Evolutionary conservation across 2,888 invertebrate genomes (phyloP).

Genomic region (Tethea ocularis): DNA sequence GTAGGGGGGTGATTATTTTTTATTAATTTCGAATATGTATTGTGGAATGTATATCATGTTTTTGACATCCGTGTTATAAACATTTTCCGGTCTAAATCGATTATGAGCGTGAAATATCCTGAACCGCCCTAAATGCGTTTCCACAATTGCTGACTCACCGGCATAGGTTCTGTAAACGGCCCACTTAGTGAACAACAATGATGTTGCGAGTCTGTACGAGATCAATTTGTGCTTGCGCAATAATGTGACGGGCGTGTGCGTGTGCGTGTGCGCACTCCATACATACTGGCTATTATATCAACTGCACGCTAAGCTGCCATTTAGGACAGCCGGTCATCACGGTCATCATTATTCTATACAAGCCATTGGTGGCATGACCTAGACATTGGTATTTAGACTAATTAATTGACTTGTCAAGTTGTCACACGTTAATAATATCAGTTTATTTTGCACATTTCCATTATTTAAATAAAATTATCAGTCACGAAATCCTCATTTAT

Average conservation of each 20-base stretch:
- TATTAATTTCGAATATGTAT: not conserved
- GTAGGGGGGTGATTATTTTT: constrained; percentile 14
- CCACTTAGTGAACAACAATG: constrained; percentile 55
- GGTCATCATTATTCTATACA: constrained; percentile 31
- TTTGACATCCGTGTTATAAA: constrained; percentile 29
- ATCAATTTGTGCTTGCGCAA: constrained; percentile 42
- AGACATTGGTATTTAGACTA: not conserved
- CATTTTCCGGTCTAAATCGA: constrained; percentile 38
- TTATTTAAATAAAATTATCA: constrained; percentile 14
- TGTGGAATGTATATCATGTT: constrained; percentile 23
- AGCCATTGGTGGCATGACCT: constrained; percentile 23
- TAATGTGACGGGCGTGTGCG: constrained; percentile 16
- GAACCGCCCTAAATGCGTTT: constrained; percentile 55
- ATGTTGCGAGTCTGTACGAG: constrained; percentile 27
- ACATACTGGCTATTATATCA: constrained; percentile 33
- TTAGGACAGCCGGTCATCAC: constrained; percentile 32
- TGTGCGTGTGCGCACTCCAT: constrained; percentile 23
- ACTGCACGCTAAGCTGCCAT: constrained; percentile 35
- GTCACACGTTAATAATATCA: not conserved
- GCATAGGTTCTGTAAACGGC: constrained; percentile 43
- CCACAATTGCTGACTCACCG: constrained; percentile 54
- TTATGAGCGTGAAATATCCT: constrained; percentile 38
- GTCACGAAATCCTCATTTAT: not conserved
- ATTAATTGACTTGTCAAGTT: not conserved
- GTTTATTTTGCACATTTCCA: constrained; percentile 14